Conservation (phyloP, 2,113 vertebrate genomes). For the Labeo catla region DNA sequence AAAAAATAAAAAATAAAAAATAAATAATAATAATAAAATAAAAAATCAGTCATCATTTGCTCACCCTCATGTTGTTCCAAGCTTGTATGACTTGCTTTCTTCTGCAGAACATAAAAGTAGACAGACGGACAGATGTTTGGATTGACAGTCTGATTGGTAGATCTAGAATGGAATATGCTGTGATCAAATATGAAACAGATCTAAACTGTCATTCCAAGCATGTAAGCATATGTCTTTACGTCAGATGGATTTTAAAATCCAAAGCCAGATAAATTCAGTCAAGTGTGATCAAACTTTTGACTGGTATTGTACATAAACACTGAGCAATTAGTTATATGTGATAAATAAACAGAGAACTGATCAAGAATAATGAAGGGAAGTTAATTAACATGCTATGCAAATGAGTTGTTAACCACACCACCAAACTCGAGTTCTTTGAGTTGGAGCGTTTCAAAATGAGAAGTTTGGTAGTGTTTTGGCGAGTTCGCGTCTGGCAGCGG, state of each 20-base stretch:
- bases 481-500: slow-evolving; percentile 35
- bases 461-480: slow-evolving; percentile 50
- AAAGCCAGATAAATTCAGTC: neutral
- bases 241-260: neutral
- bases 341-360: slow-evolving; percentile 23
- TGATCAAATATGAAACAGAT: neutral
- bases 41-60: neutral
- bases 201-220: neutral
- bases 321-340: slow-evolving; percentile 17
- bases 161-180: neutral
- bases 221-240: neutral
- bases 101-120: neutral
- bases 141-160: neutral
- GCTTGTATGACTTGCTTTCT: neutral
- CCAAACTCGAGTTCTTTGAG: slow-evolving; percentile 26
- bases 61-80: neutral
- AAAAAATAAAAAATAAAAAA: neutral
- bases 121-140: neutral
- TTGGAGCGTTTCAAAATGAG: slow-evolving; percentile 9
- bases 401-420: slow-evolving; percentile 23
- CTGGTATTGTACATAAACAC: neutral
- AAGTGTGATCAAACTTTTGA: neutral
- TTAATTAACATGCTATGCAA: neutral
- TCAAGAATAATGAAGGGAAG: neutral
- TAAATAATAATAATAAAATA: too few species aligned